Conservation (phyloP, 2,113 vertebrate species). For the Speoplatyrhinus poulsoni region DNA sequence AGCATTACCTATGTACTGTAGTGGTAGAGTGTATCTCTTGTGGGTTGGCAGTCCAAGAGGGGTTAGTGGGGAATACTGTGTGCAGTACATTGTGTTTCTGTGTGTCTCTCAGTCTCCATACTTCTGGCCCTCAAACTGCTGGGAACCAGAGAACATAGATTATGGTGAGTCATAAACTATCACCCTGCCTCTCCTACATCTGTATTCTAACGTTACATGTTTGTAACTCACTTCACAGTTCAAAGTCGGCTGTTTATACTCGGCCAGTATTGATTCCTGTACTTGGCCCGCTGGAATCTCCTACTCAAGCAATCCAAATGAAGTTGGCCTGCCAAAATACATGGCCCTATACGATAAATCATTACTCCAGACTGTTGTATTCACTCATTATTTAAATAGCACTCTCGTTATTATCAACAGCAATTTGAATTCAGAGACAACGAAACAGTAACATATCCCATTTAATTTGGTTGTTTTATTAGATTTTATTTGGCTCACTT, state of each 20-base stretch:
- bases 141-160: constrained; percentile 97
- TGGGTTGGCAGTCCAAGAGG: not conserved
- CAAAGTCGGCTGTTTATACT: constrained; percentile 38
- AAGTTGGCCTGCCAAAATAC: constrained; percentile 48
- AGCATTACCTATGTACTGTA: not conserved
- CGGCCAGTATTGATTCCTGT: constrained; percentile 41
- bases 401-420: constrained; percentile 4
- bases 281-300: constrained; percentile 27
- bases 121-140: constrained; percentile 97
- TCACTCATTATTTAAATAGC: constrained; percentile 41
- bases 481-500: not conserved
- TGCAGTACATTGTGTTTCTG: constrained; percentile 1
- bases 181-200: not conserved
- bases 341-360: constrained; percentile 8
- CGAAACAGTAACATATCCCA: not conserved
- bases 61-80: not conserved
- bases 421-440: constrained; percentile 32
- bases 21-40: not conserved
- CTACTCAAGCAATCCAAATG: constrained; percentile 12
- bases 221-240: constrained; percentile 12
- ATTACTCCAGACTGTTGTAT: constrained; percentile 4
- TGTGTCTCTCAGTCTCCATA: constrained; percentile 84
- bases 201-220: not conserved
- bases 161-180: constrained; percentile 84
- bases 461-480: not conserved